Conservation (phyloP, 2,888 invertebrate species). For the Acrobasis consociella region DNA sequence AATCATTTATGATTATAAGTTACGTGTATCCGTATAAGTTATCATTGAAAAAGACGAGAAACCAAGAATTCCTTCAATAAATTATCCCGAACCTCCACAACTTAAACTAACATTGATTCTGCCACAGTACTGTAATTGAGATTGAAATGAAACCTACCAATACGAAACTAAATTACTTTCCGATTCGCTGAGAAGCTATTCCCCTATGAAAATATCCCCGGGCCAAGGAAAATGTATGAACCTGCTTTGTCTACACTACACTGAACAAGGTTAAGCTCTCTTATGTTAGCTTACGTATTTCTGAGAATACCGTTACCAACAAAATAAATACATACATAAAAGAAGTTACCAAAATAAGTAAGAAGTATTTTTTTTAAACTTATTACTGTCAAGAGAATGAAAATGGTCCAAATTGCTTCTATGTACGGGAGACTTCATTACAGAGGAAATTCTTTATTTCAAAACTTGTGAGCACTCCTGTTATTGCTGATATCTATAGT, state of each 20-base stretch:
- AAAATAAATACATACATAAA: background rate
- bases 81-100: conserved; percentile 28
- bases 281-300: background rate
- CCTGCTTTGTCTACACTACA: background rate
- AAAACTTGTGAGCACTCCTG: too few species aligned
- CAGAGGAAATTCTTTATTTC: too few species aligned
- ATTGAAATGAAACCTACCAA: conserved; percentile 37
- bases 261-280: background rate
- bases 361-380: too few species aligned
- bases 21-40: too few species aligned
- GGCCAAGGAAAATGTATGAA: conserved; percentile 10
- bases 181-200: conserved; percentile 41
- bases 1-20: too few species aligned
- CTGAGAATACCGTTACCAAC: background rate
- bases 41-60: conserved; percentile 20
- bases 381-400: too few species aligned
- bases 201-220: conserved; percentile 32
- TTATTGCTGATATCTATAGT: too few species aligned
- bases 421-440: too few species aligned
- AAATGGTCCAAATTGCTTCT: too few species aligned
- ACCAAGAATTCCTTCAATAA: conserved; percentile 27
- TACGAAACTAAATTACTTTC: conserved; percentile 42
- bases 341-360: too few species aligned
- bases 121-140: conserved; percentile 43
- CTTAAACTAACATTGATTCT: conserved; percentile 40